These are phyloP conservation scores for Malurus alboscapulatus DNA, from an alignment of 2,113 vertebrate species.

Conservation along the genomic window DNA sequence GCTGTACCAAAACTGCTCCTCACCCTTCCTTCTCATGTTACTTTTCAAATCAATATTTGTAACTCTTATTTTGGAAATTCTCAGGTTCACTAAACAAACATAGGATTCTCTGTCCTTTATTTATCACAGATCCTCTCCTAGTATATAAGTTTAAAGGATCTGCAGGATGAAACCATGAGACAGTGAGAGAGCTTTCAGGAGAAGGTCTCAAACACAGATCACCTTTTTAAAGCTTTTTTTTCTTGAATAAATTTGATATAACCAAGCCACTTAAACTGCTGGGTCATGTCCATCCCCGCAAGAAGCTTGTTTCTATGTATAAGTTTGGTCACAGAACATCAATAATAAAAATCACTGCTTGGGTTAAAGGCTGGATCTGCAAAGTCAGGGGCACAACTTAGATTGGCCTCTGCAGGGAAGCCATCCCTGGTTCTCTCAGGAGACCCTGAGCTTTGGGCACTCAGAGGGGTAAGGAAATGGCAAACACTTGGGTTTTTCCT, in stretches of 20 bases:
- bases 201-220: constrained; percentile 1
- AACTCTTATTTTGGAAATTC: constrained; percentile 61
- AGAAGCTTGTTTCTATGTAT: not conserved
- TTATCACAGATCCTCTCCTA: constrained; percentile 47
- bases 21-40: constrained; percentile 39
- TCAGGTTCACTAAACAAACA: constrained; percentile 36
- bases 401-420: not conserved
- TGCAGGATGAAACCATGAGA: not conserved
- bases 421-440: not conserved
- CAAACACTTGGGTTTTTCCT: not conserved
- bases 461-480: not conserved
- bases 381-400: not conserved
- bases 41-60: constrained; percentile 65
- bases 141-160: constrained; percentile 5
- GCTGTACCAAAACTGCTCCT: not conserved
- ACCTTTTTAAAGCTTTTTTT: constrained; percentile 15
- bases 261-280: constrained; percentile 8
- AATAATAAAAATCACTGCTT: constrained; percentile 5
- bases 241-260: constrained; percentile 28
- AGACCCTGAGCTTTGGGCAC: not conserved
- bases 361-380: not conserved
- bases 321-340: constrained; percentile 19
- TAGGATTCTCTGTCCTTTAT: constrained; percentile 22
- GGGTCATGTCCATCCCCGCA: constrained; percentile 4
- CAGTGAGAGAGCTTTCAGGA: constrained; percentile 12